Conservation (phyloP, 2,888 invertebrate genomes). For the Luffia ferchaultella region DNA sequence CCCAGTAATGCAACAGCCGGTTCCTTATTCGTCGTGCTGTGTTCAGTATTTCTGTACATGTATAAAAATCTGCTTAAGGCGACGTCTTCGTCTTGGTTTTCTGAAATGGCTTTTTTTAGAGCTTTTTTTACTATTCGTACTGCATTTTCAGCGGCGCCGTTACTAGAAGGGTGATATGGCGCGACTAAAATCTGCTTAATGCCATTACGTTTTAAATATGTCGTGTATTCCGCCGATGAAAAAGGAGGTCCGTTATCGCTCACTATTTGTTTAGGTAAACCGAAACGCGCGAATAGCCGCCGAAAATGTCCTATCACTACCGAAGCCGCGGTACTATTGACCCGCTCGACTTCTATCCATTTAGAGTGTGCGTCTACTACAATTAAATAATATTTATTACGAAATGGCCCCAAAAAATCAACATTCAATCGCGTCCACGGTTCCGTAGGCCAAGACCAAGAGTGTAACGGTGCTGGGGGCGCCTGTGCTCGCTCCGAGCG, state of each 20-base stretch:
- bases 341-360: conserved; percentile 19
- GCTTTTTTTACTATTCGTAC: conserved; percentile 6
- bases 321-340: too few species aligned
- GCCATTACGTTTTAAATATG: conserved; percentile 10
- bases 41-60: conserved; percentile 8
- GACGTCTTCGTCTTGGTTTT: too few species aligned
- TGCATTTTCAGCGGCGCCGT: conserved; percentile 8
- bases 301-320: conserved; percentile 7
- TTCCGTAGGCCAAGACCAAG: conserved; percentile 15
- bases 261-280: too few species aligned
- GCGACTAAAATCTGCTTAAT: conserved; percentile 5
- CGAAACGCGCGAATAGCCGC: too few species aligned
- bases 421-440: conserved; percentile 8
- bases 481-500: conserved; percentile 8
- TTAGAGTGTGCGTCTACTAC: conserved; percentile 17
- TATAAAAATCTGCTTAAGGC: conserved; percentile 8
- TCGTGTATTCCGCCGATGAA: conserved; percentile 8
- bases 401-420: conserved; percentile 13
- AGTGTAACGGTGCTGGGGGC: conserved; percentile 13
- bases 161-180: conserved; percentile 8
- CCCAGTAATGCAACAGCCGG: conserved; percentile 10
- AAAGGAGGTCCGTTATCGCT: conserved; percentile 17
- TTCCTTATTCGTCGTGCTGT: conserved; percentile 13
- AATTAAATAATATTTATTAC: conserved; percentile 16
- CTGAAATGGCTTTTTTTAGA: too few species aligned